Evolutionary conservation across 2,113 vertebrate genomes (phyloP).

Genomic region (Dromas ardeola): DNA sequence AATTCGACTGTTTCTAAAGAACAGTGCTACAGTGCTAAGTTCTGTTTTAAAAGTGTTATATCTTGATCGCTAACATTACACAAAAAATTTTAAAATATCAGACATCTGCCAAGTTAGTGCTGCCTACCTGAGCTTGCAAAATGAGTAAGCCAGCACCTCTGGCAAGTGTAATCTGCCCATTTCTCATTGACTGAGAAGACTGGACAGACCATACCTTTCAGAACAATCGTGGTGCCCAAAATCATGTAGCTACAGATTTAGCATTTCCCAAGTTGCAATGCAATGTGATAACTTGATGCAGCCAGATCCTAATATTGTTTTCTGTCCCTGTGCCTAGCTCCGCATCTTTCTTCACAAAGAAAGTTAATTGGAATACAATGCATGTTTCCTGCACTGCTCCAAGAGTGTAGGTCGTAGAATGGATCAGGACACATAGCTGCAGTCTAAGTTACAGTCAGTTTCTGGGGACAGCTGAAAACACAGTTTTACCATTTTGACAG

Average conservation of each 20-base stretch:
- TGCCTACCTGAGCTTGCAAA: neutral
- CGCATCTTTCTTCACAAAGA: neutral
- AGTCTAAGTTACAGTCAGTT: neutral
- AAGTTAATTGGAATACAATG: neutral
- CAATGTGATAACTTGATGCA: neutral
- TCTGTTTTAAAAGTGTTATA: neutral
- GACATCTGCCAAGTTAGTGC: neutral
- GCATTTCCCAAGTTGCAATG: neutral
- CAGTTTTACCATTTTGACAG: neutral
- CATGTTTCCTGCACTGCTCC: neutral
- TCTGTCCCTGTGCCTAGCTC: neutral
- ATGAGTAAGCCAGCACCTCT: neutral
- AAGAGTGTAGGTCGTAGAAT: neutral
- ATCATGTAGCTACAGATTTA: neutral
- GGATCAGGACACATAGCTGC: neutral
- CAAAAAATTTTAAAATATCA: neutral
- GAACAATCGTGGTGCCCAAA: neutral
- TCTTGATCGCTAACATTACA: neutral
- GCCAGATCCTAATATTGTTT: neutral
- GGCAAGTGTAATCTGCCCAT: neutral
- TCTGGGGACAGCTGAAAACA: constrained; percentile 1
- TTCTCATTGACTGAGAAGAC: neutral
- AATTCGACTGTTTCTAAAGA: neutral
- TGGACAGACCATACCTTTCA: neutral
- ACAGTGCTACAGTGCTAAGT: neutral